Evolutionary conservation across 2,888 invertebrate genomes (phyloP).

Genomic region (Prionchulus punctatus): DNA sequence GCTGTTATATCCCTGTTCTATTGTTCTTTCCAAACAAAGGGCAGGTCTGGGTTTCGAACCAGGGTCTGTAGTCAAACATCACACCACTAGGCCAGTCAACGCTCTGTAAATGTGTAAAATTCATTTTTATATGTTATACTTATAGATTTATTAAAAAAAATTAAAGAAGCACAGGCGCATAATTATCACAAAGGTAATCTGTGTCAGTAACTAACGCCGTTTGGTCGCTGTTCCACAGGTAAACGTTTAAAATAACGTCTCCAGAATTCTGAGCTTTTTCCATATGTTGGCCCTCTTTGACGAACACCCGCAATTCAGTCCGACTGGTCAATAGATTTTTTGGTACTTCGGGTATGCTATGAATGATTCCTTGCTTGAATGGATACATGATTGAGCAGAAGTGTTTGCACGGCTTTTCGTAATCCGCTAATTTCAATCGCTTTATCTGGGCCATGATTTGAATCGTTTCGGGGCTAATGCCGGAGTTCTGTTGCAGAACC

Average conservation of each 20-base stretch:
- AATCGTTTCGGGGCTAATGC: constrained; percentile 2
- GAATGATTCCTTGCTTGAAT: background rate
- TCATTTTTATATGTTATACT: no score
- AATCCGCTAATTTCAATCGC: background rate
- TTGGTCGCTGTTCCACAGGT: background rate
- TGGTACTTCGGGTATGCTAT: background rate
- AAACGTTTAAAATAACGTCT: background rate
- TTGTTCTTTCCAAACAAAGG: no score
- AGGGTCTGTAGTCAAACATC: no score
- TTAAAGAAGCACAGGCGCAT: no score
- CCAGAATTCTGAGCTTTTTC: background rate
- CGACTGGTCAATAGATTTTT: background rate
- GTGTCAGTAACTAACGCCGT: no score
- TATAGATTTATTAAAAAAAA: no score
- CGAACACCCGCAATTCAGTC: background rate
- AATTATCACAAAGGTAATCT: no score
- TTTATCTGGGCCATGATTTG: background rate
- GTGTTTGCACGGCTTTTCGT: background rate
- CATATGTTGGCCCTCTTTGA: background rate
- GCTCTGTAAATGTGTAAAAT: no score
- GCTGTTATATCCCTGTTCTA: no score
- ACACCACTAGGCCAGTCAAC: no score
- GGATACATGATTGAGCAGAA: background rate
- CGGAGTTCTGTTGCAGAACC: background rate
- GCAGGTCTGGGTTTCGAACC: no score